Base-by-base conservation (phyloP, 2,888 invertebrate genomes). In the Schizotus pectinicornis region DNA sequence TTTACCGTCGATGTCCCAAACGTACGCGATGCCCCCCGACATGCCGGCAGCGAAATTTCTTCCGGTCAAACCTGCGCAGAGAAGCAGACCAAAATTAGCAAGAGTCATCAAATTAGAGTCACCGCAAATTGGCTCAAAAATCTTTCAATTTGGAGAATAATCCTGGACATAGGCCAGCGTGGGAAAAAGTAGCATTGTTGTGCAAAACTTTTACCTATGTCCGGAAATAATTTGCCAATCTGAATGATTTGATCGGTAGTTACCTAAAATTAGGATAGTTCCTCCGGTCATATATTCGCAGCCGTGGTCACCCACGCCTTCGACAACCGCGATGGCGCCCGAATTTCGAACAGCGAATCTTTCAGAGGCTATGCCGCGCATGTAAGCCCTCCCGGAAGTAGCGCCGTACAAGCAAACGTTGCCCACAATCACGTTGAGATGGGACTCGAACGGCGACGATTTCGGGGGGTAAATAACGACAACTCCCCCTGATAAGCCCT, bases 231-330 rank as follows among this genome's bases (percentile, higher is more conserved):
- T n/a, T n/a, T n/a, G n/a, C n/a, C n/a, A n/a, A n/a, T n/a, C n/a
- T n/a, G n/a, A n/a, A n/a, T n/a, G n/a, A n/a, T n/a, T n/a, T n/a
- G n/a, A n/a, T n/a, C 2, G 36, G 2, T 7, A 59, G 55, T 64
- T 65, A 76, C 78, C 77, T 9, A 99, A 86, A 72, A 99, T 91
- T 47, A 99, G 84, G 61, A 92, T 92, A 57, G 86, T 82, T 56
- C 98, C 98, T 8, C 96, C 98, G 43, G 99, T 99, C 99, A 99
- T 99, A 81, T 99, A 99, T 82, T 99, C 99, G 83, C 99, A 99
- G 56, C 97, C 98, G 81, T 99, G 98, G 83, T 99, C 99, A 36
- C 99, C 99, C 56, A 96, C 97, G 50, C 98, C 98, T 83, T 99
- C 99, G 62, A 94, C 94, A 9, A 99, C 97, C 8, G 98, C 97